Base-by-base conservation (phyloP, 1,140 invertebrate genomes). In the Bombyx mandarina region DNA sequence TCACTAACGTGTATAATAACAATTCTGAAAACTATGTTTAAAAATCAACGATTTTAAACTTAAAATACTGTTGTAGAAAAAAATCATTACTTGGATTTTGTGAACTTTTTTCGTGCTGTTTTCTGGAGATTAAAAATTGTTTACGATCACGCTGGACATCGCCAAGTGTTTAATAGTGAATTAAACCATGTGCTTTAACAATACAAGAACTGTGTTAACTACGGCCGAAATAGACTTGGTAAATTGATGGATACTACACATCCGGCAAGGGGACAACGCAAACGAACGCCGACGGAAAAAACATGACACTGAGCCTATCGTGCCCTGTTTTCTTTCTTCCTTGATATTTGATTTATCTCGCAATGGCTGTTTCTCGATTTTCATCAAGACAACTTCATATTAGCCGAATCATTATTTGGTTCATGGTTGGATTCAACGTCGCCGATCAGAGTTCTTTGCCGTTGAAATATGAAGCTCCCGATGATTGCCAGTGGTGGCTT, bases 401-500 rank as follows among this genome's bases (percentile, higher is more conserved):
- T 52, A 63, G 69, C 60, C 77, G 79, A 66, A 76, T 86, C 52
- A 51, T 84, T 50, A 75, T 86, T 74, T 83, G 79, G 73, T 75
- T 88, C 63, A 83, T 89, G 57, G 83, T 84, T 61, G 86, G 74
- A 57, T 65, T 82, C 8, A 79, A 82, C 70, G 84, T 80, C 53
- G 82, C 82, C n/a, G 88, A 89, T 68, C 79, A 82, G 74, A 89
- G 88, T 63, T 86, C 89, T 46, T 83, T 90, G 55, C 89, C 90
- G 44, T 74, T 93, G 46, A 90, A 90, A 67, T 95, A 95, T 82
- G 94, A 95, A 77, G 93, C 94, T 62, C 94, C 94, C 10, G 94
- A 96, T 68, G 93, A 95, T 75, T 96, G 95, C 73, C 91, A 92
- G 68, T 94, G 93, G 93, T 92, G 91, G 89, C 70, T 90, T 10